Conservation (phyloP, 2,888 invertebrate genomes). For the Julus scandinavius region DNA sequence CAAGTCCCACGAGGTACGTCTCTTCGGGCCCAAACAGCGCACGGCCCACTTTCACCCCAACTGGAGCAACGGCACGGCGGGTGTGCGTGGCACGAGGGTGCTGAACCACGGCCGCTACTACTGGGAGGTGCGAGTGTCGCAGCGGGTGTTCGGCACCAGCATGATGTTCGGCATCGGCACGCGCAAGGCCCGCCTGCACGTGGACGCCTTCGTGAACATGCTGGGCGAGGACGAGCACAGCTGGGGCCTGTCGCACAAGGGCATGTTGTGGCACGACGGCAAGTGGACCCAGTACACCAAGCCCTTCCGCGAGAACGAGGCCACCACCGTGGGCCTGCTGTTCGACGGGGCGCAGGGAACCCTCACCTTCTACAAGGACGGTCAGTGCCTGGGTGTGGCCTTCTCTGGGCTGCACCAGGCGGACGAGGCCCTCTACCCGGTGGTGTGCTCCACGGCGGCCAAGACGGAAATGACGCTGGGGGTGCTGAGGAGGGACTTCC, state of each 20-base stretch:
- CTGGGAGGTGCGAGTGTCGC: conserved; percentile 74
- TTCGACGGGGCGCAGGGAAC: conserved; percentile 76
- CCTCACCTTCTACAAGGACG: conserved; percentile 78
- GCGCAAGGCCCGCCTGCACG: conserved; percentile 72
- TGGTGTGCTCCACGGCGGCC: conserved; percentile 78
- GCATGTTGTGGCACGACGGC: conserved; percentile 76
- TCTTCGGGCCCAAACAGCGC: conserved; percentile 70
- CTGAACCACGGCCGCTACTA: conserved; percentile 74
- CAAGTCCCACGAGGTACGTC: conserved; percentile 70
- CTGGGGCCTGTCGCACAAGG: conserved; percentile 81
- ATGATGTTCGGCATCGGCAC: conserved; percentile 81
- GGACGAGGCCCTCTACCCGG: conserved; percentile 75
- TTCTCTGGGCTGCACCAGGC: conserved; percentile 74
- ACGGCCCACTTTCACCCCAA: conserved; percentile 80
- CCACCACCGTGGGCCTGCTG: conserved; percentile 75
- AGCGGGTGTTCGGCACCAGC: conserved; percentile 77
- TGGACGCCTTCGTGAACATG: conserved; percentile 76
- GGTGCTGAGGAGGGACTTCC: conserved; percentile 73
- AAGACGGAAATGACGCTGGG: conserved; percentile 78
- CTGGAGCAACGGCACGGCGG: conserved; percentile 81
- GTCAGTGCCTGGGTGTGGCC: conserved; percentile 76
- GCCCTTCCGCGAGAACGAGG: conserved; percentile 76
- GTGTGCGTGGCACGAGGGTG: conserved; percentile 74
- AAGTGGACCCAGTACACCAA: conserved; percentile 74
- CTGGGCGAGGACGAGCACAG: conserved; percentile 77